Evolutionary conservation across 1,140 invertebrate genomes (phyloP).

Genomic region (Gonioctena quinquepunctata): DNA sequence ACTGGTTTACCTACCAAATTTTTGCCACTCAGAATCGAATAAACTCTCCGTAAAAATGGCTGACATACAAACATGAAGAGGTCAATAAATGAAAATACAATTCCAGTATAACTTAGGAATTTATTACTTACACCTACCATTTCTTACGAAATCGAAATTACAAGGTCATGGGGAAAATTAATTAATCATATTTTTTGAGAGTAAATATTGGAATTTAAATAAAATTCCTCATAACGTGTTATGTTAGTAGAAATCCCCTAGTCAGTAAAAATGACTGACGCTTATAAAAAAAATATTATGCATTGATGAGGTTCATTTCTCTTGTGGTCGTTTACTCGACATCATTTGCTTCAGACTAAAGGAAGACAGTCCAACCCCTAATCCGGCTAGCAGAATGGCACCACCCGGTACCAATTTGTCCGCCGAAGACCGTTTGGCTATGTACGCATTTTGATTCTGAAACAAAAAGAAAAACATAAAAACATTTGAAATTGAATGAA

Average conservation of each 20-base stretch:
- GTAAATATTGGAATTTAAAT: constrained; percentile 23
- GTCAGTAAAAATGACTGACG: not conserved
- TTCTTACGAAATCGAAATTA: not conserved
- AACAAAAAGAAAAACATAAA: not conserved
- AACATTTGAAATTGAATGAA: too few relatives aligned
- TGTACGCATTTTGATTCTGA: too few relatives aligned
- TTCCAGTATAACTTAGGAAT: too few relatives aligned
- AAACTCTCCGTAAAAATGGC: too few relatives aligned
- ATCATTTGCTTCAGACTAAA: constrained; percentile 54
- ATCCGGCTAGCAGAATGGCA: constrained; percentile 51
- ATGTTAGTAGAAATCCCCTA: not conserved
- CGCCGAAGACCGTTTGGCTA: too few relatives aligned
- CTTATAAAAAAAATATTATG: not conserved
- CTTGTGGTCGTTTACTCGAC: not conserved
- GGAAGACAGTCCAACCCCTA: constrained; percentile 54
- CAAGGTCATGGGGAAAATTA: constrained; percentile 41
- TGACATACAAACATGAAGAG: too few relatives aligned
- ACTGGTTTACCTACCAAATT: too few relatives aligned
- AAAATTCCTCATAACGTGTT: constrained; percentile 5
- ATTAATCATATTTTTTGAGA: constrained; percentile 42
- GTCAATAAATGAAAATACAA: too few relatives aligned
- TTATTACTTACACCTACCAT: not conserved
- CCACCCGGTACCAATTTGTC: constrained; percentile 51
- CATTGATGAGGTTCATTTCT: not conserved
- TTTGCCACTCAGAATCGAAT: too few relatives aligned